These are phyloP conservation scores for Malachius bipustulatus DNA, from an alignment of 2,888 invertebrate genomes.

Conservation along the genomic window DNA sequence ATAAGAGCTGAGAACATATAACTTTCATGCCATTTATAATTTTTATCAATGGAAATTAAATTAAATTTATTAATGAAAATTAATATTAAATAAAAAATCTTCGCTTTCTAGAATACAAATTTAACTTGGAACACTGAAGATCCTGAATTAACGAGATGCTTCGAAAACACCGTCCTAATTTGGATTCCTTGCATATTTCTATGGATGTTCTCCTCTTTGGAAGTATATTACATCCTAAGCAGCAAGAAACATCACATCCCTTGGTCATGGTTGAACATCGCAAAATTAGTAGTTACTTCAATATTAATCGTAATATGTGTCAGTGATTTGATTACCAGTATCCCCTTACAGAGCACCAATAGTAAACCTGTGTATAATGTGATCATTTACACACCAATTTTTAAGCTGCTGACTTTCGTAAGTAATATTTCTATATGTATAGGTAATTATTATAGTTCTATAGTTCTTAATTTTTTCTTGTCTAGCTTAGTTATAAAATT, in stretches of 20 bases:
- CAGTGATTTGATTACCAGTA: constrained; percentile 50
- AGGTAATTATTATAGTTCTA: no score
- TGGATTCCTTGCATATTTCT: constrained; percentile 78
- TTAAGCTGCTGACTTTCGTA: constrained; percentile 68
- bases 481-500: no score
- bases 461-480: no score
- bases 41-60: no score
- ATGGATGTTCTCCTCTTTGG: constrained; percentile 60
- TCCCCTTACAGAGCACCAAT: constrained; percentile 34
- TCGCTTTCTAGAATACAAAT: constrained; percentile 53
- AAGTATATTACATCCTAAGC: constrained; percentile 56
- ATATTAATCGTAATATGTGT: constrained; percentile 51
- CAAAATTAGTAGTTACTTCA: constrained; percentile 51
- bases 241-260: constrained; percentile 65
- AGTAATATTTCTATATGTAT: no score
- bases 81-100: no score
- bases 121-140: constrained; percentile 65
- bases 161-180: constrained; percentile 73
- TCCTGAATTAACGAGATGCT: constrained; percentile 75
- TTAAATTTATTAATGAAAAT: no score
- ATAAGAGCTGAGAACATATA: no score
- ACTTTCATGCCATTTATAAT: no score
- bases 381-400: constrained; percentile 59
- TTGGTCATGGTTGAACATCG: constrained; percentile 55
- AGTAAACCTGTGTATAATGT: constrained; percentile 46